Conservation (phyloP, 2,113 vertebrate species). For the Hippocampus comes region DNA sequence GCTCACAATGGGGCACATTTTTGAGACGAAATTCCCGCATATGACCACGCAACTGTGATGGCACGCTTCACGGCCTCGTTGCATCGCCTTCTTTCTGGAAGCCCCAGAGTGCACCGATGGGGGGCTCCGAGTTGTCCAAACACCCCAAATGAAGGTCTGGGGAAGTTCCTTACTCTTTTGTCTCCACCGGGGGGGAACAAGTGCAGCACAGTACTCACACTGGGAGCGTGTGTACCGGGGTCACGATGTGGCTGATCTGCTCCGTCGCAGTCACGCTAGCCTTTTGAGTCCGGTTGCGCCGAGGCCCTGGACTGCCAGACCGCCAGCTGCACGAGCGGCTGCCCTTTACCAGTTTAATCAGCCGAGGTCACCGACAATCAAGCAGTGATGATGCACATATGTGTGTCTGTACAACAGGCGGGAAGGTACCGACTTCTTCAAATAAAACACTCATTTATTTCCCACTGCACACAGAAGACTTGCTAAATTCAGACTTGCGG, state of each 20-base stretch:
- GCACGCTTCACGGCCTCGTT: slow-evolving; percentile 30
- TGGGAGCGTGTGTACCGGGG: slow-evolving; percentile 44
- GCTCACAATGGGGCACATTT: slow-evolving; percentile 27
- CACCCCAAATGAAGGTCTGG: slow-evolving; percentile 63
- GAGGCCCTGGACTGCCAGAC: slow-evolving; percentile 35
- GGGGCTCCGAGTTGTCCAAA: slow-evolving; percentile 69
- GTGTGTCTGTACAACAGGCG: slow-evolving; percentile 45
- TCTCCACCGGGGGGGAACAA: slow-evolving; percentile 60
- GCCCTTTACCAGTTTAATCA: slow-evolving; percentile 65
- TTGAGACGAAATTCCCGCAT: slow-evolving; percentile 31
- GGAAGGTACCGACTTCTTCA: slow-evolving; percentile 35
- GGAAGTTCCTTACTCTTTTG: slow-evolving; percentile 59
- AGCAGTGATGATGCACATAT: slow-evolving; percentile 62
- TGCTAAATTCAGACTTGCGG: slow-evolving; percentile 61
- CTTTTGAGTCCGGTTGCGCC: slow-evolving; percentile 26
- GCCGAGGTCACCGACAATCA: slow-evolving; percentile 64
- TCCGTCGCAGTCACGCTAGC: slow-evolving; percentile 59
- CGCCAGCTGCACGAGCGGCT: slow-evolving; percentile 64
- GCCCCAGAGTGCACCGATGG: slow-evolving; percentile 52
- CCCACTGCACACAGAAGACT: neutral
- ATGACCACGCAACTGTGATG: neutral
- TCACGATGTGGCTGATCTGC: slow-evolving; percentile 44
- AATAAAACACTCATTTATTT: slow-evolving; percentile 22
- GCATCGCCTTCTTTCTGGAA: slow-evolving; percentile 38
- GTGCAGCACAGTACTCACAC: slow-evolving; percentile 65